A percentile compares a stretch with the other conserved stretches of the same genome.
Evolutionary conservation across 2,113 vertebrate species (phyloP).

Genomic region (Macroglossus sobrinus): DNA sequence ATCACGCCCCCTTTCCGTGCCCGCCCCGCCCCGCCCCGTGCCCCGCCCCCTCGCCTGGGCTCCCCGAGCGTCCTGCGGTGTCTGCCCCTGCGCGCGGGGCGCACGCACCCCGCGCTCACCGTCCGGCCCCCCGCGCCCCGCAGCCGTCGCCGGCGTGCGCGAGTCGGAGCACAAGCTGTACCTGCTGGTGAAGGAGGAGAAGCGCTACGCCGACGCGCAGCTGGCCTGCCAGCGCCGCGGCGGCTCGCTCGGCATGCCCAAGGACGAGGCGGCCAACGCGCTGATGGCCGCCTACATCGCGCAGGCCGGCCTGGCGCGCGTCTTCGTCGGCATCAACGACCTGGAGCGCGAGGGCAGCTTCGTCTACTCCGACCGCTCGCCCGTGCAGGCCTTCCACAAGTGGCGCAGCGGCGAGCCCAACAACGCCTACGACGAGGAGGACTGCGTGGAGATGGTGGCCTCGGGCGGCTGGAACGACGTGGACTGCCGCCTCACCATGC

Average conservation of each 20-base stretch:
- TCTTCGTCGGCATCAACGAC: slow-evolving; percentile 97
- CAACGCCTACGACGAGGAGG: slow-evolving; percentile 94
- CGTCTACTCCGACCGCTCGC: slow-evolving; percentile 91
- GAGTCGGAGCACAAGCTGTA: slow-evolving; percentile 97
- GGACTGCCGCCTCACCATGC: slow-evolving; percentile 95
- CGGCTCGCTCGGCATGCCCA: slow-evolving; percentile 96
- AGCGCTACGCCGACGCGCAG: slow-evolving; percentile 92
- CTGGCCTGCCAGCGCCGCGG: slow-evolving; percentile 92
- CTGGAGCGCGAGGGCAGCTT: slow-evolving; percentile 93
- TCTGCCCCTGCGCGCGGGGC: neutral
- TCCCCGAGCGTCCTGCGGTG: too few relatives aligned
- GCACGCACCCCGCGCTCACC: slow-evolving; percentile 90
- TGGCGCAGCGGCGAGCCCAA: slow-evolving; percentile 97
- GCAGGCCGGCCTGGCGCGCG: slow-evolving; percentile 90
- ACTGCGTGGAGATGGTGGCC: slow-evolving; percentile 95
- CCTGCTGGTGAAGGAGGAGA: slow-evolving; percentile 98
- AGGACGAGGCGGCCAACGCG: slow-evolving; percentile 90
- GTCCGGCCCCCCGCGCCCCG: slow-evolving; percentile 97
- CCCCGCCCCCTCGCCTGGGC: neutral
- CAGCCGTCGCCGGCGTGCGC: slow-evolving; percentile 98
- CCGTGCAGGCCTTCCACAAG: slow-evolving; percentile 96
- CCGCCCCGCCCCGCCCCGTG: neutral
- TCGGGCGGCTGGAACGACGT: slow-evolving; percentile 98
- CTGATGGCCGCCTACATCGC: slow-evolving; percentile 92
- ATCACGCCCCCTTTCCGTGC: neutral